Conservation (phyloP, 2,113 vertebrate genomes). For the Lepisosteus osseus region DNA sequence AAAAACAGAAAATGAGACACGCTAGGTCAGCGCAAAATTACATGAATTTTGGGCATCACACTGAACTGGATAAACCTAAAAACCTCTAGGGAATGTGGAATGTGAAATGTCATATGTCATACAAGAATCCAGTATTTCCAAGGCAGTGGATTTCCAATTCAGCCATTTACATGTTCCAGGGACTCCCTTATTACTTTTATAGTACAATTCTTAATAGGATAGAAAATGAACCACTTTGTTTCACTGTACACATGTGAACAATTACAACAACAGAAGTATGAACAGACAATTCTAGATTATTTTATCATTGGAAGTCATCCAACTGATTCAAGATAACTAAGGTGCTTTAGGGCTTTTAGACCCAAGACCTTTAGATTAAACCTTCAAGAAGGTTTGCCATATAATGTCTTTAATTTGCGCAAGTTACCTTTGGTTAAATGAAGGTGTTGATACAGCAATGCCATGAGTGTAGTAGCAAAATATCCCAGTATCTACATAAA, state of each 20-base stretch:
- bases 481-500: neutral
- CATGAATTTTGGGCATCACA: neutral
- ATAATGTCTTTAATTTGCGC: conserved; percentile 17
- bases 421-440: conserved; percentile 14
- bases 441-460: conserved; percentile 1
- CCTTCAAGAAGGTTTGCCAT: neutral
- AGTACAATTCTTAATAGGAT: conserved; percentile 35
- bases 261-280: conserved; percentile 25
- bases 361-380: neutral
- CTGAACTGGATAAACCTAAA: conserved; percentile 25
- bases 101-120: conserved; percentile 24
- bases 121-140: conserved; percentile 20
- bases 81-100: conserved; percentile 20
- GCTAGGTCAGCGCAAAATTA: conserved; percentile 24
- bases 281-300: conserved; percentile 19
- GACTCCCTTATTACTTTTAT: conserved; percentile 4
- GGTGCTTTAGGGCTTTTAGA: neutral
- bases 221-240: conserved; percentile 32
- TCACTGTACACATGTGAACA: conserved; percentile 40
- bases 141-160: conserved; percentile 31
- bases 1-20: conserved; percentile 18
- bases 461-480: neutral
- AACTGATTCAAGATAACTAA: too few species aligned
- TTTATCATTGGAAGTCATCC: neutral
- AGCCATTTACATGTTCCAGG: conserved; percentile 8